These are phyloP conservation scores for Coryphaenoides rupestris DNA, from an alignment of 2,113 vertebrate species.

Conservation along the genomic window DNA sequence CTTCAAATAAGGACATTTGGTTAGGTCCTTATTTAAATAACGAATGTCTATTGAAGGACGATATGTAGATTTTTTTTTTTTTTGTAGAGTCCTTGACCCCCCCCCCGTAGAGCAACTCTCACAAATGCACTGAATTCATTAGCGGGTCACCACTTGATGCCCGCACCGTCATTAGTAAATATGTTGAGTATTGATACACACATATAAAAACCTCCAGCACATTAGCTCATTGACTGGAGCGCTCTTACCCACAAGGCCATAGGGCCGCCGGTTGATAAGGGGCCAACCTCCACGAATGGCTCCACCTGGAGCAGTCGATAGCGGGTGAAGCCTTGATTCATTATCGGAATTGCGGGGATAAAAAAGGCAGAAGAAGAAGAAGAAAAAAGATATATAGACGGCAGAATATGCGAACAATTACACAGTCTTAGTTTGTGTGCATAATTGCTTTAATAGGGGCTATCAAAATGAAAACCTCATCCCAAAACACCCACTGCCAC, in stretches of 20 bases:
- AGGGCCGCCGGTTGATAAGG: slow-evolving; percentile 39
- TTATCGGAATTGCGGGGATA: slow-evolving; percentile 68
- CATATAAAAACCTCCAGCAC: slow-evolving; percentile 68
- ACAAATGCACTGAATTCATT: slow-evolving; percentile 75
- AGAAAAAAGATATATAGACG: slow-evolving; percentile 63
- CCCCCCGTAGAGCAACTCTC: slow-evolving; percentile 67
- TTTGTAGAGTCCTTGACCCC: slow-evolving; percentile 86
- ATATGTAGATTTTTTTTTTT: slow-evolving; percentile 2
- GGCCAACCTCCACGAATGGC: slow-evolving; percentile 66
- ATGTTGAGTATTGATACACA: slow-evolving; percentile 73
- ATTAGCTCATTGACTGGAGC: slow-evolving; percentile 66
- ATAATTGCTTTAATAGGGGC: slow-evolving; percentile 94
- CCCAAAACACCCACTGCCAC: too few relatives aligned
- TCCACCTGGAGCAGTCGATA: slow-evolving; percentile 70
- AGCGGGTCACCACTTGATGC: slow-evolving; percentile 68
- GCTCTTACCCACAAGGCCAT: slow-evolving; percentile 63
- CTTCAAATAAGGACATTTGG: not conserved
- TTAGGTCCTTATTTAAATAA: not conserved
- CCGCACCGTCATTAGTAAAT: slow-evolving; percentile 75
- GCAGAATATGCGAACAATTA: slow-evolving; percentile 73
- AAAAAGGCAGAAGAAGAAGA: slow-evolving; percentile 66
- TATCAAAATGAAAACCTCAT: too few relatives aligned
- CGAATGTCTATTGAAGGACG: slow-evolving; percentile 26
- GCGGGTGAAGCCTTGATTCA: slow-evolving; percentile 72
- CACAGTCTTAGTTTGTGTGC: slow-evolving; percentile 80